Evolutionary conservation across 92 coral and sea anemone species (phyloP).

Genomic region (Porites evermanni): DNA sequence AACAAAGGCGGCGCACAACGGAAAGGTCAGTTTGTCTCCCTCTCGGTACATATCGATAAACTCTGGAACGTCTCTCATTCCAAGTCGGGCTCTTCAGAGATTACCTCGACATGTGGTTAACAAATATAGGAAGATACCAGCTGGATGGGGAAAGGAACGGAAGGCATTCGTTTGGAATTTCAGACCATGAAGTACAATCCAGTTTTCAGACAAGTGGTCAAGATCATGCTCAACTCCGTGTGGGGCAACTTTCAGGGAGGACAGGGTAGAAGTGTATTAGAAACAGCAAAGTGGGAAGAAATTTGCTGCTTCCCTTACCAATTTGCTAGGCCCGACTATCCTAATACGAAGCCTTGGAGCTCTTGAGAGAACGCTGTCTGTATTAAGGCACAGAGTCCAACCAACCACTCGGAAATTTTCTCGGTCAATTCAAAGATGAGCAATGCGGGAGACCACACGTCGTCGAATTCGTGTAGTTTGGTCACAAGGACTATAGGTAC

Average conservation of each 20-base stretch:
- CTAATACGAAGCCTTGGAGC: slow-evolving; percentile 15
- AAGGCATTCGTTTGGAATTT: too few species aligned
- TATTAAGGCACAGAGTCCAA: neutral
- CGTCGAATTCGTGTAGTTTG: slow-evolving; percentile 2
- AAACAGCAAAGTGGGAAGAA: neutral
- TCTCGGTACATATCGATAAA: too few species aligned
- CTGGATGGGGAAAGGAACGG: too few species aligned
- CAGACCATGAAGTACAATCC: too few species aligned
- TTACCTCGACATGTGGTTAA: too few species aligned
- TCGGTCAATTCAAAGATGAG: neutral
- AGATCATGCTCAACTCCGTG: slow-evolving; percentile 13
- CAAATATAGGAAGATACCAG: too few species aligned
- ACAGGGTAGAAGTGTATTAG: neutral
- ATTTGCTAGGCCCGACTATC: slow-evolving; percentile 6
- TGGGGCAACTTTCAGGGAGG: slow-evolving; percentile 32
- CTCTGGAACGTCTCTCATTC: too few species aligned
- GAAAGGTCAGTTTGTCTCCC: too few species aligned
- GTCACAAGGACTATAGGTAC: neutral
- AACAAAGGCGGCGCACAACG: too few species aligned
- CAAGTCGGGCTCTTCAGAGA: too few species aligned
- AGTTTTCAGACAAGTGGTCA: too few species aligned
- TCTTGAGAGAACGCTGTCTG: neutral
- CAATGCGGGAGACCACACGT: slow-evolving; percentile 4
- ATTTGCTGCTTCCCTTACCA: neutral
- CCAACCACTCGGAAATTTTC: too few species aligned